Evolutionary conservation across 2,888 invertebrate genomes (phyloP).

Genomic region (Epirrhoe alternata): DNA sequence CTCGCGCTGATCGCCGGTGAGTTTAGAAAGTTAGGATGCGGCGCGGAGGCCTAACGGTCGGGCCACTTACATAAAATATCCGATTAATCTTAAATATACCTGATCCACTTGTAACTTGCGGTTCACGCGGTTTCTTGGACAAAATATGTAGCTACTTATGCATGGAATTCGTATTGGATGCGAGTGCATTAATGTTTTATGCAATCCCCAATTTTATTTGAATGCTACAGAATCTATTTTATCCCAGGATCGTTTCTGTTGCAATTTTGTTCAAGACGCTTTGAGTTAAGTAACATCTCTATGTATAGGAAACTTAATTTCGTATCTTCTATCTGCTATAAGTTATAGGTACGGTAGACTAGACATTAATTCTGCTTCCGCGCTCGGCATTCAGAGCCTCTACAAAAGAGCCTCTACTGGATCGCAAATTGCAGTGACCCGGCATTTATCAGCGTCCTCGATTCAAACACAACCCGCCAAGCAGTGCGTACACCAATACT

Average conservation of each 20-base stretch:
- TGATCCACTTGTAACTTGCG: constrained; percentile 28
- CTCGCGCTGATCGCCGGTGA: constrained; percentile 30
- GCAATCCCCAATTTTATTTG: constrained; percentile 6
- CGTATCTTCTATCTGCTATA: not conserved
- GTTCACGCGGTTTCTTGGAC: constrained; percentile 13
- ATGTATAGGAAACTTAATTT: not conserved
- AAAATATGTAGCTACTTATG: too few relatives aligned
- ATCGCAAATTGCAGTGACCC: constrained; percentile 20
- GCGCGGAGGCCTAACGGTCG: constrained; percentile 40
- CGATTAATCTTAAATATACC: constrained; percentile 34
- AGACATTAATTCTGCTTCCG: constrained; percentile 7
- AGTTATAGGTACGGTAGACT: not conserved
- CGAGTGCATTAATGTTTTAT: constrained; percentile 10
- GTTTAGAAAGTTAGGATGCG: constrained; percentile 39
- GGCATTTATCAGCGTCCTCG: constrained; percentile 17
- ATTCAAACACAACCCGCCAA: constrained; percentile 10
- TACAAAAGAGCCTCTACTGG: constrained; percentile 28
- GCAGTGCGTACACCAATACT: not conserved
- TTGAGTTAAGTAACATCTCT: not conserved
- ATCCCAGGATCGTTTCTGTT: not conserved
- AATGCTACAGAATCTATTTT: not conserved
- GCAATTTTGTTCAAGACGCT: not conserved
- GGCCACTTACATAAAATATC: constrained; percentile 38
- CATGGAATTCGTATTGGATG: constrained; percentile 19
- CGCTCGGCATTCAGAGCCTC: constrained; percentile 12